These are phyloP conservation scores for Montipora capricornis DNA, from an alignment of 64 coral and sea anemone genomes.

Conservation along the genomic window DNA sequence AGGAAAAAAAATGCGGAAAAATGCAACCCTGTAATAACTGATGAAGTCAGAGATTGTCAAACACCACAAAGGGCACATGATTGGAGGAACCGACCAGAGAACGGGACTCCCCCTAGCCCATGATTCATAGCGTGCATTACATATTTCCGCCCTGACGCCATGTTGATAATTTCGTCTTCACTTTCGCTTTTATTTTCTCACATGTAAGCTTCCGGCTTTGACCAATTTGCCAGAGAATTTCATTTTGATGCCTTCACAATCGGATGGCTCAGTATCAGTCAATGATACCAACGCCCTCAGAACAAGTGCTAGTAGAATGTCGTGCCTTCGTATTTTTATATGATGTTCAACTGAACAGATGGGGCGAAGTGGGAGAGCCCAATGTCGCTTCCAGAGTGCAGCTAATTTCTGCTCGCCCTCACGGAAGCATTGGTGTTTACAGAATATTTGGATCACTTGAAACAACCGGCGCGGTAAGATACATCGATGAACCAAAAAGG, in stretches of 20 bases:
- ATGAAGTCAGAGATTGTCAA: too few species aligned
- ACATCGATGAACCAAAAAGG: neutral
- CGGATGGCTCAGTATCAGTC: conserved; percentile 5
- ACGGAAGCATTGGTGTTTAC: conserved; percentile 4
- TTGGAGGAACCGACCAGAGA: neutral
- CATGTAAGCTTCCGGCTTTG: neutral
- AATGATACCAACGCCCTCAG: neutral
- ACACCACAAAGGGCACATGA: too few species aligned
- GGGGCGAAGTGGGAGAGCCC: neutral
- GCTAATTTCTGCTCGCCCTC: neutral
- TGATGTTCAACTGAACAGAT: neutral
- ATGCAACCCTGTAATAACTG: too few species aligned
- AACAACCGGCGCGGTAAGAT: conserved; percentile 14
- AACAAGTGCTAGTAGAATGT: conserved; percentile 16
- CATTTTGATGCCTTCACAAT: neutral
- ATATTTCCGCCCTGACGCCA: neutral
- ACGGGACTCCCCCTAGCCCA: conserved; percentile 9
- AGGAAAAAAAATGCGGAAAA: too few species aligned
- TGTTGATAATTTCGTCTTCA: neutral
- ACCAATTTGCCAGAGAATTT: neutral
- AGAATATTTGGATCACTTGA: conserved; percentile 13
- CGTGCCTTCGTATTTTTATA: conserved; percentile 1
- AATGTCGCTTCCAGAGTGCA: conserved; percentile 10
- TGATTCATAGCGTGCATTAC: neutral
- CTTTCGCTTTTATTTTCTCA: neutral